A percentile compares a stretch with the other conserved stretches of the same genome.
Evolutionary conservation across 2,113 vertebrate genomes (phyloP).

Genomic region (Sphaerodactylus townsendi): DNA sequence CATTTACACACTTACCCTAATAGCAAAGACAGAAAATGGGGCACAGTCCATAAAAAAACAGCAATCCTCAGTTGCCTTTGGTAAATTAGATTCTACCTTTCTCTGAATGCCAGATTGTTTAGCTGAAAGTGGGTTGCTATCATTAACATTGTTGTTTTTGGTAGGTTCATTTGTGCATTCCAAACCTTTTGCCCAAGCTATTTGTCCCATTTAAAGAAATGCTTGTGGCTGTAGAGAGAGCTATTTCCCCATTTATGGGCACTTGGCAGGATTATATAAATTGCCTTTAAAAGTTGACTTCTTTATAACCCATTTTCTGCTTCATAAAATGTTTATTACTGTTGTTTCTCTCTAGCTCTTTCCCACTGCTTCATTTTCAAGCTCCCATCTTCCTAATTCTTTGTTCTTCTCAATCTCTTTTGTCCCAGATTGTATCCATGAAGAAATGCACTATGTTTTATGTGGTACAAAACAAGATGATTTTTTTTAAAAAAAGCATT

Average conservation of each 20-base stretch:
- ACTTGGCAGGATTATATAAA: constrained; percentile 63
- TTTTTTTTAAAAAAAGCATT: background rate
- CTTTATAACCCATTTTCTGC: constrained; percentile 73
- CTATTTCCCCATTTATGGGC: constrained; percentile 38
- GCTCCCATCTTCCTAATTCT: background rate
- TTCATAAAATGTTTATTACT: constrained; percentile 70
- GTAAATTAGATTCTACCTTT: background rate
- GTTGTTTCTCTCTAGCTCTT: constrained; percentile 61
- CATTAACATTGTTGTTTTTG: fast-evolving
- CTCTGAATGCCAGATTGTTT: background rate
- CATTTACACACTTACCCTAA: background rate
- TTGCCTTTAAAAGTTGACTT: constrained; percentile 72
- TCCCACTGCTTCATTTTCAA: constrained; percentile 10
- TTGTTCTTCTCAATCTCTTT: background rate
- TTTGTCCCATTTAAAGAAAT: constrained; percentile 58
- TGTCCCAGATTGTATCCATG: background rate
- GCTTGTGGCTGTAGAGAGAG: constrained; percentile 12
- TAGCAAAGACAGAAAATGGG: background rate
- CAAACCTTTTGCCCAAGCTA: background rate
- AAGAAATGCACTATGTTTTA: background rate
- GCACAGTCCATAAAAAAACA: background rate
- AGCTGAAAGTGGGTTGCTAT: background rate
- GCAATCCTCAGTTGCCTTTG: fast-evolving
- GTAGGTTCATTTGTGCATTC: background rate
- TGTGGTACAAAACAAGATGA: background rate